phyloP scores from a whole-genome alignment of 2,113 vertebrate species.

The Notothenia coriiceps region DNA sequence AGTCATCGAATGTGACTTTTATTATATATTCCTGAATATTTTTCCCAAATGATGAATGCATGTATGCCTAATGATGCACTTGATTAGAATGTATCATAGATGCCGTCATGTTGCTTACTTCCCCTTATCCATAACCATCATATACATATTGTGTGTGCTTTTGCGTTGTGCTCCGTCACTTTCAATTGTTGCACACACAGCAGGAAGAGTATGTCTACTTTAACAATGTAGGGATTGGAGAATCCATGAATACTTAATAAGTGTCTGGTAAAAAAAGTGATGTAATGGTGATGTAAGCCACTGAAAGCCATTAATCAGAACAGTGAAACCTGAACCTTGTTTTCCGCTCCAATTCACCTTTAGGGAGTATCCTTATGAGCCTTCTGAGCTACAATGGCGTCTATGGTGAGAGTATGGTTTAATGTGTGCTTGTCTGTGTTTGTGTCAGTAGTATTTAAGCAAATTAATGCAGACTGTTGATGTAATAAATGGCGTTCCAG shows the following conservation, averaged over 20 bases:
- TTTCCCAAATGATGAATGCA: slow-evolving; percentile 40
- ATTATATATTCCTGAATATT: slow-evolving; percentile 49
- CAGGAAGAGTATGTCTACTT: slow-evolving; percentile 57
- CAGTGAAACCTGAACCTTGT: slow-evolving; percentile 55
- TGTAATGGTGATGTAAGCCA: slow-evolving; percentile 75
- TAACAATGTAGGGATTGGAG: slow-evolving; percentile 55
- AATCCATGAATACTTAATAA: slow-evolving; percentile 71
- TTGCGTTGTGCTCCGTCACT: slow-evolving; percentile 42
- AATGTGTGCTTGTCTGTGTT: neutral
- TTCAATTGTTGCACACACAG: slow-evolving; percentile 52
- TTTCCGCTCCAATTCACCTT: slow-evolving; percentile 28
- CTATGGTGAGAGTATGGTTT: neutral
- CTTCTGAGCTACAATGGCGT: neutral
- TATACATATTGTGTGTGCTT: slow-evolving; percentile 32
- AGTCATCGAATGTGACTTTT: slow-evolving; percentile 31
- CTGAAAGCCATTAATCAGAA: slow-evolving; percentile 71
- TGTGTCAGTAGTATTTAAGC: slow-evolving; percentile 1
- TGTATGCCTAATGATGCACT: slow-evolving; percentile 41
- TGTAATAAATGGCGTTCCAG: neutral
- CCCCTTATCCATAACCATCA: slow-evolving; percentile 24
- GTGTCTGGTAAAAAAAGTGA: slow-evolving; percentile 62
- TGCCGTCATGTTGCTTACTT: slow-evolving; percentile 27
- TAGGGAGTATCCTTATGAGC: slow-evolving; percentile 11
- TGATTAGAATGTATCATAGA: slow-evolving; percentile 48
- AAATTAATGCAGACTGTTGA: neutral